These are phyloP conservation scores for Lithobates sylvaticus DNA, from an alignment of 2,797 vertebrate species.

Conservation along the genomic window DNA sequence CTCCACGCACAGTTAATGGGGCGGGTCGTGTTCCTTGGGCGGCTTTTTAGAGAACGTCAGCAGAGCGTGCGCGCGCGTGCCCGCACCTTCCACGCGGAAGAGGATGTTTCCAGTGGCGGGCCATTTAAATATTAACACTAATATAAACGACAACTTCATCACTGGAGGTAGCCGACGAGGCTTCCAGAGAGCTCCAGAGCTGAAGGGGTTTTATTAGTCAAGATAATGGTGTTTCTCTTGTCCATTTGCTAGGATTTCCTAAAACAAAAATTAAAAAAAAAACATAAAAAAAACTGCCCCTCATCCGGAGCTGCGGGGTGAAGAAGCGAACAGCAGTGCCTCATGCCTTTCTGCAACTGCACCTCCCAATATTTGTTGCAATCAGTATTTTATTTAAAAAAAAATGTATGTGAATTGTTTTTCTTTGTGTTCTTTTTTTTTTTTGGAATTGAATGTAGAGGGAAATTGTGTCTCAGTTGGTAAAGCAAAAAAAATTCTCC, in stretches of 20 bases:
- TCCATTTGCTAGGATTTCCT: conserved; percentile 6
- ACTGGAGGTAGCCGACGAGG: conserved; percentile 6
- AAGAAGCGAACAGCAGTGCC: conserved; percentile 74
- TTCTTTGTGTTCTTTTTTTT: conserved; percentile 68
- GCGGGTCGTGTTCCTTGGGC: background rate
- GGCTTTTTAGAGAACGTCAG: conserved; percentile 12
- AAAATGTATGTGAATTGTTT: conserved; percentile 75
- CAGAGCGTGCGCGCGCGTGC: background rate
- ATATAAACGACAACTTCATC: conserved; percentile 24
- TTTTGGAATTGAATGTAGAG: conserved; percentile 79
- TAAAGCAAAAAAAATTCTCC: conserved; percentile 48
- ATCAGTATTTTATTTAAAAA: conserved; percentile 82
- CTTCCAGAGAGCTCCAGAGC: background rate
- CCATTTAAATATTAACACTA: conserved; percentile 44
- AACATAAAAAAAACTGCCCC: conserved; percentile 33
- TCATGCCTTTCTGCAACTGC: conserved; percentile 74
- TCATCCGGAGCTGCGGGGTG: conserved; percentile 71
- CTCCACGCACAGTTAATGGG: conserved; percentile 94
- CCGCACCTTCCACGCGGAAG: conserved; percentile 11
- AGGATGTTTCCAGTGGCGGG: background rate
- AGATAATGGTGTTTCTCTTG: conserved; percentile 3
- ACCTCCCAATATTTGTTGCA: conserved; percentile 79
- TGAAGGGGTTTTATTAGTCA: conserved; percentile 29
- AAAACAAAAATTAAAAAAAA: background rate
- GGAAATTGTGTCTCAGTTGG: conserved; percentile 69